These are phyloP conservation scores for Xenus cinereus DNA, from an alignment of 2,113 vertebrate genomes.

Conservation along the genomic window DNA sequence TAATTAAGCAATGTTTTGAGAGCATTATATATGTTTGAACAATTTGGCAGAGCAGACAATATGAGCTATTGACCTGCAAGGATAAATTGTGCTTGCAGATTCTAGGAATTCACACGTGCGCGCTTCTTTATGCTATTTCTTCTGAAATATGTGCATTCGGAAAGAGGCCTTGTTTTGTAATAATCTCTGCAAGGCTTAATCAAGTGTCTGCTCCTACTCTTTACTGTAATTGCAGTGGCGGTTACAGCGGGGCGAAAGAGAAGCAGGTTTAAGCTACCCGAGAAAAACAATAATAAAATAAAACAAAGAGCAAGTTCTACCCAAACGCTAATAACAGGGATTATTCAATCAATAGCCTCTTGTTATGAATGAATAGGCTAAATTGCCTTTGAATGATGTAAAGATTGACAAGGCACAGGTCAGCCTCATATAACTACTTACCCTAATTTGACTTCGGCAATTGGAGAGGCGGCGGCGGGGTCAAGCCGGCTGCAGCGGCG, in stretches of 20 bases:
- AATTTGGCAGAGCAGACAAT: constrained; percentile 60
- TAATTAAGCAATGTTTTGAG: constrained; percentile 77
- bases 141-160: not conserved
- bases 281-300: not conserved
- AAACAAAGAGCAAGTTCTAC: not conserved
- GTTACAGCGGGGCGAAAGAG: not conserved
- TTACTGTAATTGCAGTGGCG: constrained; percentile 12
- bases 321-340: not conserved
- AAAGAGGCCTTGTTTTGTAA: constrained; percentile 35
- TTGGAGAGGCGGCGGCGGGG: not conserved
- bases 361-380: constrained; percentile 24
- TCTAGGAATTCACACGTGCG: not conserved
- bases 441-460: constrained; percentile 7
- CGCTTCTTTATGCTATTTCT: not conserved
- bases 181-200: constrained; percentile 54
- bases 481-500: rapidly evolving
- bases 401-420: constrained; percentile 24
- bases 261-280: not conserved
- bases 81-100: constrained; percentile 51
- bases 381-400: constrained; percentile 21
- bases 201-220: constrained; percentile 21
- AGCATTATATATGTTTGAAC: constrained; percentile 70
- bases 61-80: constrained; percentile 71
- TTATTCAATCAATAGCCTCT: constrained; percentile 47
- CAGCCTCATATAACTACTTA: constrained; percentile 16